Percentiles rank a stretch among this genome's conserved stretches.
Evolutionary conservation across 2,797 vertebrate species (phyloP).

Genomic region (Lophura swinhoii): DNA sequence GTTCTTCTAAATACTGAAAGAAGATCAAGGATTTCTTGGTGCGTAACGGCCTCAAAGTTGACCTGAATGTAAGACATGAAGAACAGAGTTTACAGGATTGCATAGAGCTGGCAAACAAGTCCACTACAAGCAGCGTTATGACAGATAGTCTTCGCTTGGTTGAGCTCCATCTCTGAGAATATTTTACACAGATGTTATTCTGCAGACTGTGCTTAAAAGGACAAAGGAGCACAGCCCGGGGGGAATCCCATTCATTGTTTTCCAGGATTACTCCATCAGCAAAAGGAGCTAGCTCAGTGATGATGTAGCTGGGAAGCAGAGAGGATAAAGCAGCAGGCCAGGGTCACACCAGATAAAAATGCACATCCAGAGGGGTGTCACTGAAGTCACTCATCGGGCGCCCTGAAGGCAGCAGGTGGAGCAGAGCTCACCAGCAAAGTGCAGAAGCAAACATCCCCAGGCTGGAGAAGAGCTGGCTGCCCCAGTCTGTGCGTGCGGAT

Average conservation of each 20-base stretch:
- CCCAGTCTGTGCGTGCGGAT: rapidly evolving
- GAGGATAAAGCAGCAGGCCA: not conserved
- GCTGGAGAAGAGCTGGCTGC: not conserved
- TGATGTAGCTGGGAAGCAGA: not conserved
- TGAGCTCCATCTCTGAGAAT: not conserved
- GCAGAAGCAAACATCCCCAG: not conserved
- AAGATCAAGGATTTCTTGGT: not conserved
- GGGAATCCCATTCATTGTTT: not conserved
- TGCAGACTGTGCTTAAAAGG: not conserved
- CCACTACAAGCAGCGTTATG: not conserved
- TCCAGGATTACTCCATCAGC: not conserved
- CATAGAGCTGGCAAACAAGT: not conserved
- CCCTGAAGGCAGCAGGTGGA: not conserved
- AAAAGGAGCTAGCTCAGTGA: not conserved
- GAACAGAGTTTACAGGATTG: not conserved
- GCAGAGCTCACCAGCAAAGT: not conserved
- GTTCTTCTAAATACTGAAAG: not conserved
- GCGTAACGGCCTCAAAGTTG: not conserved
- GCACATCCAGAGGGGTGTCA: not conserved
- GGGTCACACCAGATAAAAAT: not conserved
- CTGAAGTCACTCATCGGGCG: not conserved
- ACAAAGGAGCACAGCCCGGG: not conserved
- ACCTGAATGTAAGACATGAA: not conserved
- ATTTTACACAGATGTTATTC: not conserved
- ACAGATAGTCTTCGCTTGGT: not conserved